Percentiles rank a stretch among this genome's conserved stretches.
These are phyloP conservation scores for Gobiocypris rarus DNA, from an alignment of 2,113 vertebrate species.

Conservation along the genomic window DNA sequence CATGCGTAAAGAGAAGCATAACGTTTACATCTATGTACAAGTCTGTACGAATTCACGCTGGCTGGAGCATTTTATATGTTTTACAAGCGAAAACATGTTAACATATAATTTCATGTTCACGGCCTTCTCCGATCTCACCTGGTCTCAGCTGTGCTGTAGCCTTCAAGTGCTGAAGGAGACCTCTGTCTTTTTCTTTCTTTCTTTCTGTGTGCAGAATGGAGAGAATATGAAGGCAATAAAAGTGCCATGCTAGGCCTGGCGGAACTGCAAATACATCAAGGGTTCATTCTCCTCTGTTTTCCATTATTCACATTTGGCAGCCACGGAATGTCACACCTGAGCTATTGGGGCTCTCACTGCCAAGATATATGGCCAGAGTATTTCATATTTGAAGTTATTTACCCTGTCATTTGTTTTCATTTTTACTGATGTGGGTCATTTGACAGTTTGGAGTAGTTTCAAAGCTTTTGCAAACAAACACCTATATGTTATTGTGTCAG, in stretches of 20 bases:
- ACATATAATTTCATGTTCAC: neutral
- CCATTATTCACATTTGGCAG: constrained; percentile 70
- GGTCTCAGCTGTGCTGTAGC: constrained; percentile 46
- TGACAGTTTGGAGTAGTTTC: constrained; percentile 73
- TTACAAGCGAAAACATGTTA: constrained; percentile 6
- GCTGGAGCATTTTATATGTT: neutral
- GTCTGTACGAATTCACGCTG: neutral
- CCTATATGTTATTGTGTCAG: constrained; percentile 66
- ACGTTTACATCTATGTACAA: neutral
- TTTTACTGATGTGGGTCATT: constrained; percentile 70
- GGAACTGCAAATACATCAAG: constrained; percentile 61
- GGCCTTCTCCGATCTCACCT: neutral
- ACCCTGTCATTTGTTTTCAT: constrained; percentile 75
- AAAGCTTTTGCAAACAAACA: constrained; percentile 63
- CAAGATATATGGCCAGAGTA: constrained; percentile 68
- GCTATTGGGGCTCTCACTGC: constrained; percentile 59
- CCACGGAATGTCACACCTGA: constrained; percentile 71
- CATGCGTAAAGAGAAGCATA: neutral
- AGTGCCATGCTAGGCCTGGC: constrained; percentile 19
- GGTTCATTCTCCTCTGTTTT: constrained; percentile 50
- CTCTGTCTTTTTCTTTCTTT: neutral
- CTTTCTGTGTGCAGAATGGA: constrained; percentile 25
- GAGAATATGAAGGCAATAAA: constrained; percentile 59
- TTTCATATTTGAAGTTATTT: constrained; percentile 75
- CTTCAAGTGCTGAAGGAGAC: neutral